Evolutionary conservation across 2,113 vertebrate species (phyloP).

Genomic region (Sorex araneus): DNA sequence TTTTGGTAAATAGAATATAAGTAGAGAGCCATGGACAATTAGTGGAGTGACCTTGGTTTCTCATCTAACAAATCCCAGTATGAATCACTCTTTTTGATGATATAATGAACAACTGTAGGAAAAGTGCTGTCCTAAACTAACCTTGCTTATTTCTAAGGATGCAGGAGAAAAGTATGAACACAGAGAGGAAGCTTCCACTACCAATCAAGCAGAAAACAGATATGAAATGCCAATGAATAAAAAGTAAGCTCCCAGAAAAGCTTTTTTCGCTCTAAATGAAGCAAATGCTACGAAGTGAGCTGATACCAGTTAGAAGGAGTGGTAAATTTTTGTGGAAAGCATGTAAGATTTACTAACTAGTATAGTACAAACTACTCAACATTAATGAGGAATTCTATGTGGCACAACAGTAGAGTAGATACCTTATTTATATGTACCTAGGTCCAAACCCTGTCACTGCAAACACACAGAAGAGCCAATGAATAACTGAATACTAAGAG

Average conservation of each 20-base stretch:
- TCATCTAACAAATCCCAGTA: neutral
- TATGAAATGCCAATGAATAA: slow-evolving; percentile 39
- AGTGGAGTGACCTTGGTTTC: slow-evolving; percentile 44
- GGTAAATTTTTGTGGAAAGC: neutral
- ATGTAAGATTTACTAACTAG: neutral
- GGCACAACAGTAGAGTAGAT: no score
- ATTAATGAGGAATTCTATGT: no score
- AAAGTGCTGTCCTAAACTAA: slow-evolving; percentile 13
- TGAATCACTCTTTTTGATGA: neutral
- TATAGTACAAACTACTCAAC: neutral
- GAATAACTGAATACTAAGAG: slow-evolving; percentile 32
- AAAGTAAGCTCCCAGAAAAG: slow-evolving; percentile 21
- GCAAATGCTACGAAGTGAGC: neutral
- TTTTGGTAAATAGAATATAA: slow-evolving; percentile 54
- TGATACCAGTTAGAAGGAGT: neutral
- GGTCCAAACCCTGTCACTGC: neutral
- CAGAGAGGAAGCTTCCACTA: neutral
- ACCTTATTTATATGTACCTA: neutral
- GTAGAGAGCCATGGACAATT: slow-evolving; percentile 57
- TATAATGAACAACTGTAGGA: neutral
- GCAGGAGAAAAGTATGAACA: slow-evolving; percentile 10
- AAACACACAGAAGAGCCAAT: neutral
- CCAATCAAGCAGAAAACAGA: neutral
- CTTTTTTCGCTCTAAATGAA: neutral
- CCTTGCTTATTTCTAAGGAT: neutral